Conservation (phyloP, 2,113 vertebrate species). For the Elephas maximus region DNA sequence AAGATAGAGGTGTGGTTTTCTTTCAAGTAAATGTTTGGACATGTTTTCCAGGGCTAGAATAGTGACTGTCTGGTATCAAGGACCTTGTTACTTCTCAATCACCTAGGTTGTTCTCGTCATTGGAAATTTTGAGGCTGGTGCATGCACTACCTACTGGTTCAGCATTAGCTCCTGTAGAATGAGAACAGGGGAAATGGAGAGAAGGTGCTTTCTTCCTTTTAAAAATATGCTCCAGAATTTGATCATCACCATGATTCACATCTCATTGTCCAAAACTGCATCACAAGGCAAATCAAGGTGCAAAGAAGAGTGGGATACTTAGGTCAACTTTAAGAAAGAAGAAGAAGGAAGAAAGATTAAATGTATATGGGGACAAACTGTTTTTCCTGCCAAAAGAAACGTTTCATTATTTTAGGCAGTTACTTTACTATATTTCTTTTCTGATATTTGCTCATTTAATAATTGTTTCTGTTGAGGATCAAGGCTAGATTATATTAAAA, state of each 20-base stretch:
- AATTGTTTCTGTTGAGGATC: background rate
- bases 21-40: background rate
- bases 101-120: background rate
- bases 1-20: background rate
- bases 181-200: background rate
- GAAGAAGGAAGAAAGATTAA: too few species aligned
- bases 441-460: background rate
- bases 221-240: background rate
- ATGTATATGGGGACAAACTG: background rate
- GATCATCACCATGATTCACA: background rate
- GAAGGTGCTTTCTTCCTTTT: fast-evolving
- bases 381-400: background rate
- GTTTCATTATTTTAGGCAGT: background rate
- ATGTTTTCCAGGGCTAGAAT: background rate
- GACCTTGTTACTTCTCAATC: background rate
- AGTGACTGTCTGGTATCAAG: background rate
- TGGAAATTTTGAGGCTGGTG: background rate
- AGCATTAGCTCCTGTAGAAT: background rate
- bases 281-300: background rate
- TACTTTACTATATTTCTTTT: background rate
- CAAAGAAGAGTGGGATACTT: background rate
- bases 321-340: background rate
- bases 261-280: background rate
- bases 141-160: background rate
- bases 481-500: background rate